phyloP scores from a whole-genome alignment of 2,888 invertebrate species.

The Ditula angustiorana region DNA sequence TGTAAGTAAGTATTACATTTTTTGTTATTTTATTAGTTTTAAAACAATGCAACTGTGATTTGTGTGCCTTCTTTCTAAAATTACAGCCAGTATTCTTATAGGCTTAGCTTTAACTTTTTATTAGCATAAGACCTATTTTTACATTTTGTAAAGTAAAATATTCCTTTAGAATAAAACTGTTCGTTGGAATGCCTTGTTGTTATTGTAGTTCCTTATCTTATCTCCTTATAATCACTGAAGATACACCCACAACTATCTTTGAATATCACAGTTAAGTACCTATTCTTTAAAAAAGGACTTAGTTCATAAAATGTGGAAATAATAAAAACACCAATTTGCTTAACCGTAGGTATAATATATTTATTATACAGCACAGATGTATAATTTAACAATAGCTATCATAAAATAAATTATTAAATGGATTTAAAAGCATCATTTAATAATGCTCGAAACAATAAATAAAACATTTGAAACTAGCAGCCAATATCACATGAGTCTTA shows the following conservation, averaged over 20 bases:
- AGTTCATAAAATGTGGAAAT: not conserved
- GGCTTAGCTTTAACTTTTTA: slow-evolving; percentile 49
- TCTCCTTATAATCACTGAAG: too few species aligned
- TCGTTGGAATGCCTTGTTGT: not conserved
- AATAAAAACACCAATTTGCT: not conserved
- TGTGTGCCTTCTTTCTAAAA: slow-evolving; percentile 63
- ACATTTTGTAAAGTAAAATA: not conserved
- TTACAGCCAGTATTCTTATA: slow-evolving; percentile 64
- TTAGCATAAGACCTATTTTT: slow-evolving; percentile 41
- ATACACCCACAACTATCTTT: too few species aligned
- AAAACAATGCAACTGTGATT: slow-evolving; percentile 61
- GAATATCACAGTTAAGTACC: too few species aligned
- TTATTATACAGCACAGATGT: too few species aligned
- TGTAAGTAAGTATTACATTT: slow-evolving; percentile 12
- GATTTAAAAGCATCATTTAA: slow-evolving; percentile 23
- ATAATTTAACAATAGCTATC: not conserved
- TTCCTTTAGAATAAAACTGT: not conserved
- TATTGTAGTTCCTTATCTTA: not conserved
- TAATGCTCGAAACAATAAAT: slow-evolving; percentile 30
- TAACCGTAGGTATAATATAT: slow-evolving; percentile 6
- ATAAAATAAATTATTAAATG: slow-evolving; percentile 11
- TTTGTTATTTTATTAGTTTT: slow-evolving; percentile 35
- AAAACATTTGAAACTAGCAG: slow-evolving; percentile 33
- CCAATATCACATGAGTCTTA: slow-evolving; percentile 38
- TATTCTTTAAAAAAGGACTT: not conserved